Percentiles rank a stretch among this genome's conserved stretches.
phyloP scores from a whole-genome alignment of 2,888 invertebrate species.

The Dione juno region DNA sequence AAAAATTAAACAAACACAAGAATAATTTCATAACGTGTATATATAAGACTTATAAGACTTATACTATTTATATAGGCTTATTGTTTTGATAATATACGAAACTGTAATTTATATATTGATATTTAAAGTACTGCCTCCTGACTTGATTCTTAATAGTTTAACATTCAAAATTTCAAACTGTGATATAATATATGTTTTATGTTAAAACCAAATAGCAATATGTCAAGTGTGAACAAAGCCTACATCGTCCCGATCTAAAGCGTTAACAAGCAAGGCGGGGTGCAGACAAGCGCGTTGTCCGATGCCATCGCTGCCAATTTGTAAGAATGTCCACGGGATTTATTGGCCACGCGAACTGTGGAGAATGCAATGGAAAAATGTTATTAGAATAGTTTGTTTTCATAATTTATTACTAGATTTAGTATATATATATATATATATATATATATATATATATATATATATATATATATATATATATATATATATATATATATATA shows the following conservation, averaged over 20 bases:
- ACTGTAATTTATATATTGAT: no score
- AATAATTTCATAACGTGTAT: no score
- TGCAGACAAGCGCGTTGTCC: constrained; percentile 62
- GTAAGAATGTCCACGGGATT: constrained; percentile 76
- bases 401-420: constrained; percentile 19
- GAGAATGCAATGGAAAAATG: constrained; percentile 48
- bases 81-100: no score
- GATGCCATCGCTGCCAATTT: constrained; percentile 74
- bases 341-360: constrained; percentile 71
- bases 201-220: constrained; percentile 8
- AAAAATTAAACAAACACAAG: no score
- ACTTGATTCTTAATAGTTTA: no score
- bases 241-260: constrained; percentile 57
- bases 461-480: no score
- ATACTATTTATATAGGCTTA: no score
- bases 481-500: no score
- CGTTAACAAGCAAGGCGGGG: constrained; percentile 66
- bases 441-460: no score
- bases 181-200: neutral
- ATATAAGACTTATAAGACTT: no score
- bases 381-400: constrained; percentile 38
- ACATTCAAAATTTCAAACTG: no score
- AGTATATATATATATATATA: neutral
- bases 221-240: constrained; percentile 37
- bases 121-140: no score